Base-by-base conservation (phyloP, 1,140 invertebrate genomes). In the Pseudomyrmex sp. region DNA sequence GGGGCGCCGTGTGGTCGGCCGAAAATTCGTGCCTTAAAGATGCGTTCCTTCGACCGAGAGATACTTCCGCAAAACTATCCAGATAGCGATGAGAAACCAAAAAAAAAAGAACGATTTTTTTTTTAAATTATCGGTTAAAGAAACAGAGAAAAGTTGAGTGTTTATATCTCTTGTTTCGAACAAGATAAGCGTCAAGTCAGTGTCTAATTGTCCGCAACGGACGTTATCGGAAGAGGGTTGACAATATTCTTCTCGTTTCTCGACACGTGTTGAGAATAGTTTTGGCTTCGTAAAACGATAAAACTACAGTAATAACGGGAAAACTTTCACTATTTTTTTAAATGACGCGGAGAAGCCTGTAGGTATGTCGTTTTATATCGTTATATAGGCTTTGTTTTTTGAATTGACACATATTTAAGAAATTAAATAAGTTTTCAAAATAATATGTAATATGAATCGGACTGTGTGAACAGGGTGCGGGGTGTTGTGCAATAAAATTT, bases 301-400 rank as follows among this genome's bases (percentile, higher is more conserved):
- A 88, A 80, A 80, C 26, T 26, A 26, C 85, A 90, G 90, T 90
- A 90, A 89, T 89, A 90, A 90, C 72, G 83, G 82, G 84, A 65
- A 68, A 82, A 65, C 77, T 87, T 87, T 50, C 52, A 54, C 63
- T 76, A 82, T 85, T 88, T 35, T 35, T 35, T 35, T 80, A 77
- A 84, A 66, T 26, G 52, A 54, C 35, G 54, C 5, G 8, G 56
- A 69, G 62, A 77, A 69, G 54, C 0, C 50, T 2, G 50, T 1
- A 23, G 20, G 1, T 23, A 35, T 54, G 9, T 73, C 8, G 13
- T 35, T 3, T 54, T 44, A 58, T 18, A 20, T 72, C 20, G 12
- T 35, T 35, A 35, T 0, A 0, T 7, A 1, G 5, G 7, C 0
- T 35, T 35, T 23, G 20, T 35, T 35, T 35, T 35, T 4, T 7